A percentile compares a stretch with the other conserved stretches of the same genome.
These are phyloP conservation scores for Protobothrops mucrosquamatus DNA, from an alignment of 2,113 vertebrate species.

Conservation along the genomic window DNA sequence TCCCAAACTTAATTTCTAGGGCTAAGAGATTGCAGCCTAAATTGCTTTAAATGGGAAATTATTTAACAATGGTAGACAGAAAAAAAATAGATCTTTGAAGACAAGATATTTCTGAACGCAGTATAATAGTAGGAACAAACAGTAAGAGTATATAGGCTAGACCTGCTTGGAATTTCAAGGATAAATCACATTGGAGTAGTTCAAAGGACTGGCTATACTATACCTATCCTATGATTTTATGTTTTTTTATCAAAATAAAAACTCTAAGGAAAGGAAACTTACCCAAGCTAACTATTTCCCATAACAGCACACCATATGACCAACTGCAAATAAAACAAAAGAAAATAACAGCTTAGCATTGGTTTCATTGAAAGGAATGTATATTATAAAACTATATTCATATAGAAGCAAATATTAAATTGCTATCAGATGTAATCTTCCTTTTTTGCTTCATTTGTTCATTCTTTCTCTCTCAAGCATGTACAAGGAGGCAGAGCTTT, in stretches of 20 bases:
- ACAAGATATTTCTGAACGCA: background rate
- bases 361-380: background rate
- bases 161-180: background rate
- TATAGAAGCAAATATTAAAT: background rate
- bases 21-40: background rate
- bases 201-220: background rate
- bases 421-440: background rate
- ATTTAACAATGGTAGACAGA: background rate
- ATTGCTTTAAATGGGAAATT: background rate
- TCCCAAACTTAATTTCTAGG: background rate
- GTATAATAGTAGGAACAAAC: background rate
- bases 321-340: constrained; percentile 69
- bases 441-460: background rate
- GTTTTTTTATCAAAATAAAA: background rate
- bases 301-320: constrained; percentile 85
- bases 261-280: constrained; percentile 51
- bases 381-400: background rate
- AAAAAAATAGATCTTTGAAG: background rate
- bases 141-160: background rate
- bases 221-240: too few relatives aligned
- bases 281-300: constrained; percentile 90
- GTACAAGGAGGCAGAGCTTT: background rate
- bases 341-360: constrained; percentile 2
- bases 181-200: background rate
- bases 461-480: background rate